Percentiles rank a stretch among this genome's conserved stretches.
Evolutionary conservation across 2,888 invertebrate genomes (phyloP).

Genomic region (Hypsopygia costalis): DNA sequence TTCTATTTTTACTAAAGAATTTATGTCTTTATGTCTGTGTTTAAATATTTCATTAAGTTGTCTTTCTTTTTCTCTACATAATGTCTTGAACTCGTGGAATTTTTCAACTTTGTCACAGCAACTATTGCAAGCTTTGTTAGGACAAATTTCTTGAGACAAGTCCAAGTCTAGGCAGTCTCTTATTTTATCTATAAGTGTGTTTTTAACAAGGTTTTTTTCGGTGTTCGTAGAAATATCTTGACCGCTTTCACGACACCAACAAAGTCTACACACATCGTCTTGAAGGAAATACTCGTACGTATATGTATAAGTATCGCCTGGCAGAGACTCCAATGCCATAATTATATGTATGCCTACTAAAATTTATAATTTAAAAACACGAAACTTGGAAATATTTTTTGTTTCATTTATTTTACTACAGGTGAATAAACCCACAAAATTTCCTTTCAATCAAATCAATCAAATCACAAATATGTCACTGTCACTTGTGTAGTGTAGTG

Average conservation of each 20-base stretch:
- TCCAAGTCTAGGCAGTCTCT: constrained; percentile 49
- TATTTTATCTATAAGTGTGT: constrained; percentile 39
- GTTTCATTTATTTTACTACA: too few species aligned
- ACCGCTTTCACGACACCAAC: constrained; percentile 48
- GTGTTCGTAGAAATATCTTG: constrained; percentile 29
- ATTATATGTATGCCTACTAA: too few species aligned
- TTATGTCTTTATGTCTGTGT: constrained; percentile 14
- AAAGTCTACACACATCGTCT: constrained; percentile 55
- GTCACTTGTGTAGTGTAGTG: too few species aligned
- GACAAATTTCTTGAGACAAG: constrained; percentile 28
- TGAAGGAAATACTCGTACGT: constrained; percentile 54
- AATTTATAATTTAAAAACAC: too few species aligned
- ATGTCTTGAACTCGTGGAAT: constrained; percentile 51
- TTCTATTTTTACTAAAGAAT: constrained; percentile 21
- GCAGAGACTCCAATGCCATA: too few species aligned
- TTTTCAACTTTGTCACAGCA: constrained; percentile 47
- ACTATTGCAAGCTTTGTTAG: constrained; percentile 45
- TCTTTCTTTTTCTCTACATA: constrained; percentile 44
- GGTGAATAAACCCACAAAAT: too few species aligned
- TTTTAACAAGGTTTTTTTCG: constrained; percentile 21
- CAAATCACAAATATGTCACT: too few species aligned
- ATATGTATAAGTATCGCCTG: constrained; percentile 32
- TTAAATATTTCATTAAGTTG: constrained; percentile 38
- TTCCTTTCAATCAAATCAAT: too few species aligned
- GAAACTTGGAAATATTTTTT: too few species aligned